Evolutionary conservation across 1,140 invertebrate species (phyloP).

Genomic region (Aricia agestis): DNA sequence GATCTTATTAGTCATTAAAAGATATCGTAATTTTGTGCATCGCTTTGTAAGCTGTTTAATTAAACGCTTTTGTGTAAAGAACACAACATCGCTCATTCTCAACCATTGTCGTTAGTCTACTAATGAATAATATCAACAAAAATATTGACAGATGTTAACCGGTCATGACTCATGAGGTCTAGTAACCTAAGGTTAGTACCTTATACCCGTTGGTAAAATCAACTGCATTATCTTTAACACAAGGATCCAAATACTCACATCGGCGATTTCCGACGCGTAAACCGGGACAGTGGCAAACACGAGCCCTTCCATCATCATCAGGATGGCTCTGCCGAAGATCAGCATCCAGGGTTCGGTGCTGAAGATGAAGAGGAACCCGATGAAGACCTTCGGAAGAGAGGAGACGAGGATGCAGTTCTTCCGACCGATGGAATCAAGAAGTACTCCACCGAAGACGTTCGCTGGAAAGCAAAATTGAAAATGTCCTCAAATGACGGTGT

Average conservation of each 20-base stretch:
- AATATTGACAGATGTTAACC: too few relatives aligned
- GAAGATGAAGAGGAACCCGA: slow-evolving; percentile 23
- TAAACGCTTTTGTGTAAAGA: too few relatives aligned
- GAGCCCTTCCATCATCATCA: slow-evolving; percentile 35
- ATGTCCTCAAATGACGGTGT: too few relatives aligned
- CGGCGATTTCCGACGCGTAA: slow-evolving; percentile 51
- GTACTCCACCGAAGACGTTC: slow-evolving; percentile 33
- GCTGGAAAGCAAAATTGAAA: slow-evolving; percentile 35
- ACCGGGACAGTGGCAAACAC: slow-evolving; percentile 37
- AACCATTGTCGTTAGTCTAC: too few relatives aligned
- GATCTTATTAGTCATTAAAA: too few relatives aligned
- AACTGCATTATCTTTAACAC: background rate
- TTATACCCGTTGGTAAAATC: background rate
- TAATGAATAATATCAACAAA: too few relatives aligned
- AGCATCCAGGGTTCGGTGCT: slow-evolving; percentile 35
- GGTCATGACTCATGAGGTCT: too few relatives aligned
- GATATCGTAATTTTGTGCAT: too few relatives aligned
- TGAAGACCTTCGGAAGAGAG: slow-evolving; percentile 37
- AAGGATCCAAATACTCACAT: slow-evolving; percentile 36
- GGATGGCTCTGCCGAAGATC: slow-evolving; percentile 30
- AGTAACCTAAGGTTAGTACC: too few relatives aligned
- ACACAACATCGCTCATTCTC: too few relatives aligned
- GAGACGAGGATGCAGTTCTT: slow-evolving; percentile 39
- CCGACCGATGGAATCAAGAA: slow-evolving; percentile 44
- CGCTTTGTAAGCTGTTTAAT: too few relatives aligned